Conservation (phyloP, 1,140 invertebrate genomes). For the Harlomillsia oculata region DNA sequence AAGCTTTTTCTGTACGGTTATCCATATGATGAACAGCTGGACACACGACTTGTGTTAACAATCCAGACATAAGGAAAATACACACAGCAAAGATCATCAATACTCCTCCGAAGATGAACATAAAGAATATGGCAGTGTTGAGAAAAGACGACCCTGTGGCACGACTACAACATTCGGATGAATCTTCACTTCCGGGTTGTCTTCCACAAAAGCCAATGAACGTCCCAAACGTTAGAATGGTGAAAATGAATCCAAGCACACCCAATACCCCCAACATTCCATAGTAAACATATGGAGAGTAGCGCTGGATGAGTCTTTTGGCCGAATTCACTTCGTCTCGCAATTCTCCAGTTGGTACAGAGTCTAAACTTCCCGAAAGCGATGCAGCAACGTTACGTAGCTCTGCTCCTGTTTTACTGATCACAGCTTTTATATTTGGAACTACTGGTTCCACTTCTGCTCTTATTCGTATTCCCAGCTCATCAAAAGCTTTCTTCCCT, state of each 20-base stretch:
- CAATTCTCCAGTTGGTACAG: constrained; percentile 9
- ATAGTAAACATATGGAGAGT: constrained; percentile 26
- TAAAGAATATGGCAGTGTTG: constrained; percentile 31
- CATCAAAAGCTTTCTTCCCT: constrained; percentile 23
- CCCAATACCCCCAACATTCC: constrained; percentile 23
- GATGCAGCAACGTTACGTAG: constrained; percentile 6
- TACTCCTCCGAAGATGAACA: constrained; percentile 17
- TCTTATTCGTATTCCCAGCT: constrained; percentile 20
- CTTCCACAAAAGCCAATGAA: constrained; percentile 34
- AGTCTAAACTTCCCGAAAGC: constrained; percentile 14
- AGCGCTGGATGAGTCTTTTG: constrained; percentile 19
- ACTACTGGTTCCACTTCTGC: constrained; percentile 23
- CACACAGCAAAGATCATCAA: constrained; percentile 14
- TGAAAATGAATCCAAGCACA: constrained; percentile 26
- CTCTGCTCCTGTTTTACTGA: constrained; percentile 21
- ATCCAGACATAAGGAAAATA: constrained; percentile 22
- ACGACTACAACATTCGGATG: constrained; percentile 30
- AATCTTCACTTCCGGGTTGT: constrained; percentile 30
- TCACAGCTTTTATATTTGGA: constrained; percentile 14
- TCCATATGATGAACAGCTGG: constrained; percentile 23
- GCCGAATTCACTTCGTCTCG: constrained; percentile 8
- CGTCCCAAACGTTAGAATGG: constrained; percentile 26
- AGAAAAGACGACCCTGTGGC: constrained; percentile 27
- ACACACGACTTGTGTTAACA: constrained; percentile 25
- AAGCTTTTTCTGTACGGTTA: constrained; percentile 25